These are phyloP conservation scores for Oncorhynchus keta DNA, from an alignment of 2,113 vertebrate genomes.

Conservation along the genomic window DNA sequence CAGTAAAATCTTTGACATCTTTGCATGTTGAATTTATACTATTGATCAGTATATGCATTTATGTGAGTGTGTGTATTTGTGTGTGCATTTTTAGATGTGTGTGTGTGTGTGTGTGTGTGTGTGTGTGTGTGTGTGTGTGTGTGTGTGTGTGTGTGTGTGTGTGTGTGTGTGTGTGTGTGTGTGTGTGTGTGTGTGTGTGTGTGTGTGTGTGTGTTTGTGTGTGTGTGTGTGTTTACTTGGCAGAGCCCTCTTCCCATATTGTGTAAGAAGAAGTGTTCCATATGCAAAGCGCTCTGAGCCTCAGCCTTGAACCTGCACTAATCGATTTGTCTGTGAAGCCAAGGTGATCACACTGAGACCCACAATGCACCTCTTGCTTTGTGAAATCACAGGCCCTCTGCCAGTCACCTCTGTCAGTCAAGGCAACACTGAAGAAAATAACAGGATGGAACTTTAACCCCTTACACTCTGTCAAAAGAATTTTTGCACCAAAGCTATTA, in stretches of 20 bases:
- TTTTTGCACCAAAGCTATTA: too few species aligned
- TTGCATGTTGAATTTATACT: too few species aligned
- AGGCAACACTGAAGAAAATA: conserved; percentile 51
- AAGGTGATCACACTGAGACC: conserved; percentile 73
- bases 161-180: background rate
- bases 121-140: background rate
- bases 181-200: background rate
- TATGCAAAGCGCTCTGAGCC: conserved; percentile 90
- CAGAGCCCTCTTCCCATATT: conserved; percentile 12
- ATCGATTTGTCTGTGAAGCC: conserved; percentile 98
- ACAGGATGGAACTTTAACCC: conserved; percentile 21
- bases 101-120: background rate
- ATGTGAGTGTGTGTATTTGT: conserved; percentile 23
- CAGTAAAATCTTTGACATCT: too few species aligned
- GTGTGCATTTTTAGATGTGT: background rate
- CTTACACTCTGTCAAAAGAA: background rate
- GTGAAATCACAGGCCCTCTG: conserved; percentile 65
- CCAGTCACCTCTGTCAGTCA: conserved; percentile 69
- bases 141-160: background rate
- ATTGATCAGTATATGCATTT: conserved; percentile 59
- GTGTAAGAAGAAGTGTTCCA: conserved; percentile 49
- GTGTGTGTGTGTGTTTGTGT: background rate
- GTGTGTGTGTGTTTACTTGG: background rate
- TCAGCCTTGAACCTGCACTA: conserved; percentile 91
- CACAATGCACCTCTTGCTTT: conserved; percentile 73